phyloP scores from a whole-genome alignment of 2,113 vertebrate species.

The Onychorhynchus coronatus region DNA sequence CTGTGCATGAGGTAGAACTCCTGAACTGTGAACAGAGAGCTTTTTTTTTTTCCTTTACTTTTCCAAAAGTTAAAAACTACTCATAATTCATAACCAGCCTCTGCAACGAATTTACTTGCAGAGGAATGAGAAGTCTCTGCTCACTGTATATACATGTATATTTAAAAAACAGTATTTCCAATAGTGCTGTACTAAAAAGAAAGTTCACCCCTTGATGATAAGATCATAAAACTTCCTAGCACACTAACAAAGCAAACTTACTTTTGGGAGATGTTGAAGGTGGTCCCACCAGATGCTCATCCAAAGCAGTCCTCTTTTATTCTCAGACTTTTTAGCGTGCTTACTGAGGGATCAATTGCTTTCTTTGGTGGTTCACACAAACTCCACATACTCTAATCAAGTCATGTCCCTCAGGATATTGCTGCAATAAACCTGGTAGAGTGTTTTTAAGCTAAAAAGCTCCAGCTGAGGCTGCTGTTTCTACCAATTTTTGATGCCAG shows the following conservation, averaged over 20 bases:
- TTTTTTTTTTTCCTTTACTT: neutral
- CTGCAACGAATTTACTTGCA: neutral
- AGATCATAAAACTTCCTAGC: neutral
- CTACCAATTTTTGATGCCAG: neutral
- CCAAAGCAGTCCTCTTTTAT: neutral
- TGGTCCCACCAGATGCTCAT: neutral
- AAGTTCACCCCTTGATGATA: neutral
- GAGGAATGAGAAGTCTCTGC: neutral
- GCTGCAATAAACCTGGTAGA: neutral
- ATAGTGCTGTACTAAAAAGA: neutral
- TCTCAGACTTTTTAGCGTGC: neutral
- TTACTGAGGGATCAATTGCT: neutral
- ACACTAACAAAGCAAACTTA: neutral
- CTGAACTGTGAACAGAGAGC: neutral
- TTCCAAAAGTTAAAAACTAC: neutral
- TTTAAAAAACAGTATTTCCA: neutral
- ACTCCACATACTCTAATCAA: neutral
- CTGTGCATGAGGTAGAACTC: neutral
- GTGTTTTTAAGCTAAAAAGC: neutral
- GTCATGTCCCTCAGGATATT: neutral
- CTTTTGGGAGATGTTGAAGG: neutral
- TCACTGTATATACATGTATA: neutral
- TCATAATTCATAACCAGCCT: neutral
- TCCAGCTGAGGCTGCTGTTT: neutral
- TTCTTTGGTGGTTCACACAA: neutral